A percentile compares a stretch with the other conserved stretches of the same genome.
Conservation (phyloP, 2,888 invertebrate genomes). For the Crematogaster levior region DNA sequence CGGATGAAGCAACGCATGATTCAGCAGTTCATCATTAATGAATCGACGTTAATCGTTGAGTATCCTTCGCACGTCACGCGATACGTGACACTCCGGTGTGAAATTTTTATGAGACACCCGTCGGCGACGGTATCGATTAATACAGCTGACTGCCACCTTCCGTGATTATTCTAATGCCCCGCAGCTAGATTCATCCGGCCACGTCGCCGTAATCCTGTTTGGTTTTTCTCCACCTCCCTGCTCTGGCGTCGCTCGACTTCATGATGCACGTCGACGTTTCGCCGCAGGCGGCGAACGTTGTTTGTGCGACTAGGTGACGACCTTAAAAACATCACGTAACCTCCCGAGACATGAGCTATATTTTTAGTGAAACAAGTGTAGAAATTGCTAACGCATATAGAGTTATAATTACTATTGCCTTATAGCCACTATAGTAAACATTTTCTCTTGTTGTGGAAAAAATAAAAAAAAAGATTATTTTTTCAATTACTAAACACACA, state of each 20-base stretch:
- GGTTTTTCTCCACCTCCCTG: slow-evolving; percentile 26
- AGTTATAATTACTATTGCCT: neutral
- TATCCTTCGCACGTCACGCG: slow-evolving; percentile 27
- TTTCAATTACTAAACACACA: neutral
- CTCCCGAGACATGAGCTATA: slow-evolving; percentile 19
- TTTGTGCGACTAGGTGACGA: slow-evolving; percentile 45
- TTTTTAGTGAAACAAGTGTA: slow-evolving; percentile 10
- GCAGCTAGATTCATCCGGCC: slow-evolving; percentile 56
- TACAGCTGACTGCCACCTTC: slow-evolving; percentile 36
- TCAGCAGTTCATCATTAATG: neutral
- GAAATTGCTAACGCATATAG: neutral
- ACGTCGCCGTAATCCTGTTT: slow-evolving; percentile 61
- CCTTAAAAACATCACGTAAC: slow-evolving; percentile 38
- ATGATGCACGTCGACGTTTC: slow-evolving; percentile 53
- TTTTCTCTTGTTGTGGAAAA: neutral
- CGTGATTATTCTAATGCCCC: slow-evolving; percentile 45
- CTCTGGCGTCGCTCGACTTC: slow-evolving; percentile 48
- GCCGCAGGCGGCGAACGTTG: slow-evolving; percentile 36
- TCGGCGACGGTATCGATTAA: slow-evolving; percentile 36
- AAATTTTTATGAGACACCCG: slow-evolving; percentile 32
- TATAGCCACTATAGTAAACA: neutral
- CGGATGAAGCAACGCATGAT: neutral
- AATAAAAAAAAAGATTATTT: neutral
- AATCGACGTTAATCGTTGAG: neutral
- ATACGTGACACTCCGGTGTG: slow-evolving; percentile 16